phyloP scores from a whole-genome alignment of 2,797 vertebrate genomes.

The Acanthopagrus latus region DNA sequence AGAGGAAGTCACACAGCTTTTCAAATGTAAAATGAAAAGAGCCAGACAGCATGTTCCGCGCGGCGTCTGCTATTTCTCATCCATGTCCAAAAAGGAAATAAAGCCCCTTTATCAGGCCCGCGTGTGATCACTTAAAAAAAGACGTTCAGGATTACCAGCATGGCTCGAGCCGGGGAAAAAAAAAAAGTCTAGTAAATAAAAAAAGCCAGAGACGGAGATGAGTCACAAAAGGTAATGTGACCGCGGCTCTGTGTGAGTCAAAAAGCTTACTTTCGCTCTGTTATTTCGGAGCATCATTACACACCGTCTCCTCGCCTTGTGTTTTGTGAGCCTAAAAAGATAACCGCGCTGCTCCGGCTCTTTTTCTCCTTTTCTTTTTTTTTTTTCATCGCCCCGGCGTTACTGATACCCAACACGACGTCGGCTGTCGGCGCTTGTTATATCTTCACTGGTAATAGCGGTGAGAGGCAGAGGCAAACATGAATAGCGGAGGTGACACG shows the following conservation, averaged over 20 bases:
- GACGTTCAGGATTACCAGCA: slow-evolving; percentile 14
- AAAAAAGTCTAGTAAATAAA: slow-evolving; percentile 41
- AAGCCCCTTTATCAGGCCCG: slow-evolving; percentile 31
- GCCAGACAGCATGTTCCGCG: not conserved
- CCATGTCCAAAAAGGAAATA: slow-evolving; percentile 6
- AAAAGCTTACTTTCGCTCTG: slow-evolving; percentile 43
- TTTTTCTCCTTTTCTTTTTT: too few species aligned
- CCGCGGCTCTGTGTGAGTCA: slow-evolving; percentile 36
- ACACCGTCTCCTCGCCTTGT: slow-evolving; percentile 35
- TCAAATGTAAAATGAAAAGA: slow-evolving; percentile 28
- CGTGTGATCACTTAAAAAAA: slow-evolving; percentile 46
- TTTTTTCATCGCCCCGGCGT: slow-evolving; percentile 47
- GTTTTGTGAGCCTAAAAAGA: slow-evolving; percentile 33
- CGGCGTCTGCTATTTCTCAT: slow-evolving; percentile 3
- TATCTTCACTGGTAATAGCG: slow-evolving; percentile 35
- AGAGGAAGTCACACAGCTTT: not conserved
- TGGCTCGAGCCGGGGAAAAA: not conserved
- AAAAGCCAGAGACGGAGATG: slow-evolving; percentile 43
- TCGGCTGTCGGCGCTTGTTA: slow-evolving; percentile 59
- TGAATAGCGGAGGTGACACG: slow-evolving; percentile 42
- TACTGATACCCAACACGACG: slow-evolving; percentile 55
- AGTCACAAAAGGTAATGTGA: slow-evolving; percentile 47
- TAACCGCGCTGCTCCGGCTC: slow-evolving; percentile 29
- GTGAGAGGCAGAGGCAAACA: slow-evolving; percentile 50
- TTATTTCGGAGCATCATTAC: slow-evolving; percentile 59